Conservation (phyloP, 2,113 vertebrate species). For the Chunga burmeisteri region DNA sequence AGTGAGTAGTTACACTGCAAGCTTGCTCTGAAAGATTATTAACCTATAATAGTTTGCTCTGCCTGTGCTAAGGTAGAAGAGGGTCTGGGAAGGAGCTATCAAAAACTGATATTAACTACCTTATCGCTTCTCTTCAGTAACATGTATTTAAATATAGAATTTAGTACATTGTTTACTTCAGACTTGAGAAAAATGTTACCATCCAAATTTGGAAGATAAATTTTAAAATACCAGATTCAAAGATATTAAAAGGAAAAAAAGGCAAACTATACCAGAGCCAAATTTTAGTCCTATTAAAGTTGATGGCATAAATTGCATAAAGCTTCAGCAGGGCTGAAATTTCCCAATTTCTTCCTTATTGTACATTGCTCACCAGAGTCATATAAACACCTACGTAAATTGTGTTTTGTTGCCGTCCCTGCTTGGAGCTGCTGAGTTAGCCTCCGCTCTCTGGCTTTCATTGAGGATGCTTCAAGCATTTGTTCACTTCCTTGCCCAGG, state of each 20-base stretch:
- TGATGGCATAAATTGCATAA: neutral
- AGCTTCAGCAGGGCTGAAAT: neutral
- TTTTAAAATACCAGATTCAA: neutral
- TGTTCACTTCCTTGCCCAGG: neutral
- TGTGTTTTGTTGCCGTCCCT: neutral
- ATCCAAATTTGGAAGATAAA: neutral
- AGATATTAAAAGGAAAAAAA: accelerated
- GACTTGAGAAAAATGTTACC: neutral
- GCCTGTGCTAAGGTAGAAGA: neutral
- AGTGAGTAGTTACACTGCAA: neutral
- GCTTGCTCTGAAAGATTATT: neutral
- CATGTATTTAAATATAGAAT: neutral
- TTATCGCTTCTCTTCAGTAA: neutral
- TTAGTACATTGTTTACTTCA: neutral
- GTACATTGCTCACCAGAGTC: neutral
- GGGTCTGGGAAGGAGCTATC: neutral
- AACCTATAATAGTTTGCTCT: neutral
- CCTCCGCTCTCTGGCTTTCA: neutral
- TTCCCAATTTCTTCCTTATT: neutral
- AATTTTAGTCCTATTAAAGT: neutral
- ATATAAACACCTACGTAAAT: neutral
- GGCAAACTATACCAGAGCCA: neutral
- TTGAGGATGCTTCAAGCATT: neutral
- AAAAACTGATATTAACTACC: neutral
- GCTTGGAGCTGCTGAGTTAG: neutral